Conservation (phyloP, 2,113 vertebrate species). For the Clarias macrocephalus region DNA sequence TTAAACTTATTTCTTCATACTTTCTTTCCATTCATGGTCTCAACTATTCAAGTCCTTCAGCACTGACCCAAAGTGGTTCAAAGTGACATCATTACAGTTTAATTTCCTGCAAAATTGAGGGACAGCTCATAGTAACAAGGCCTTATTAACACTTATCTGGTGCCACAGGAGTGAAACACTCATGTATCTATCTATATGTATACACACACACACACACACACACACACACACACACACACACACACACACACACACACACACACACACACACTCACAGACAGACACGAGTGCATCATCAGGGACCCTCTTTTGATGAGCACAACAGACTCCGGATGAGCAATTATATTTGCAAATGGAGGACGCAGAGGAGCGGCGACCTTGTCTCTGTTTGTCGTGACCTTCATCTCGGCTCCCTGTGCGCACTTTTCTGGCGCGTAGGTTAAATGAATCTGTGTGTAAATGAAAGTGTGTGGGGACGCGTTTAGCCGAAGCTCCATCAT, state of each 20-base stretch:
- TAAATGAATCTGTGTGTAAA: slow-evolving; percentile 41
- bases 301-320: slow-evolving; percentile 46
- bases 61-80: neutral
- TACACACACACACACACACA: neutral
- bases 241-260: slow-evolving; percentile 18
- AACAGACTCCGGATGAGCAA: slow-evolving; percentile 44
- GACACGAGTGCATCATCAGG: slow-evolving; percentile 6
- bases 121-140: slow-evolving; percentile 9
- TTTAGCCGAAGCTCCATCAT: slow-evolving; percentile 37
- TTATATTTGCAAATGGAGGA: slow-evolving; percentile 53
- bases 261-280: neutral
- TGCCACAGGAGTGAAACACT: no score
- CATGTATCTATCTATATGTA: neutral
- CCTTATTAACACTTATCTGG: slow-evolving; percentile 36
- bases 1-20: neutral
- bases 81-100: slow-evolving; percentile 31
- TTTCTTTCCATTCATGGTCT: neutral
- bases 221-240: neutral
- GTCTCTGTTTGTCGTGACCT: slow-evolving; percentile 43
- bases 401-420: slow-evolving; percentile 22
- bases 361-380: slow-evolving; percentile 30
- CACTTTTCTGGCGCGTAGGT: slow-evolving; percentile 39
- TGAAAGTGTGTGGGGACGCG: slow-evolving; percentile 22
- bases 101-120: slow-evolving; percentile 35
- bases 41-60: neutral